phyloP scores from a whole-genome alignment of 2,797 vertebrate species.

The Avahi laniger region DNA sequence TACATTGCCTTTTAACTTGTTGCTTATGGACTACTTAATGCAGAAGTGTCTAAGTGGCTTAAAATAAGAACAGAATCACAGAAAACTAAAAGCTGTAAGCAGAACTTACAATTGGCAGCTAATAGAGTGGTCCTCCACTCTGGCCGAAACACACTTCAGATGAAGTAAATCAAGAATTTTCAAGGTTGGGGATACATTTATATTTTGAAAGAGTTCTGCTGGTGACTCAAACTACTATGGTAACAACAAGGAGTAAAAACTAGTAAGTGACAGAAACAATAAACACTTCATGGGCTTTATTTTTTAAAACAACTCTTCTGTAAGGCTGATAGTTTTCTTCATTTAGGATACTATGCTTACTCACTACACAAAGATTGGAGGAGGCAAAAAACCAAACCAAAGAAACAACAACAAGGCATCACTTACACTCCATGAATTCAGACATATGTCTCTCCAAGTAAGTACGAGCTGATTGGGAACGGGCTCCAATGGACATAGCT shows the following conservation, averaged over 20 bases:
- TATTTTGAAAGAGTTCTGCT: slow-evolving; percentile 6
- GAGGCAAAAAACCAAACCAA: slow-evolving; percentile 3
- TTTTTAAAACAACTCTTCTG: neutral
- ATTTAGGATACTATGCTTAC: slow-evolving; percentile 10
- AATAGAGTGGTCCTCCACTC: neutral
- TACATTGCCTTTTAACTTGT: neutral
- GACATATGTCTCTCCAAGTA: slow-evolving; percentile 97
- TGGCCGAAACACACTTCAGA: neutral
- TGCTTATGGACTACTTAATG: neutral
- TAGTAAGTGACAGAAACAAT: slow-evolving; percentile 33
- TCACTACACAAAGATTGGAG: slow-evolving; percentile 17
- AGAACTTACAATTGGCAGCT: slow-evolving; percentile 3
- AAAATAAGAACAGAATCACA: slow-evolving; percentile 43
- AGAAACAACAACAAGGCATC: neutral
- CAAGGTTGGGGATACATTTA: neutral
- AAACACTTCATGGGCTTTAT: neutral
- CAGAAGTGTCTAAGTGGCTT: slow-evolving; percentile 5
- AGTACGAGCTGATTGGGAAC: slow-evolving; percentile 94
- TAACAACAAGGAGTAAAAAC: slow-evolving; percentile 2
- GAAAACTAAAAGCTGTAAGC: slow-evolving; percentile 13
- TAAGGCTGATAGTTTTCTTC: slow-evolving; percentile 14
- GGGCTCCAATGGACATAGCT: slow-evolving; percentile 98
- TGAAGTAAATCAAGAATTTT: neutral
- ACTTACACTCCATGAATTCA: slow-evolving; percentile 94
- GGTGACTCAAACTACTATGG: neutral